phyloP scores from a whole-genome alignment of 2,888 invertebrate species.

The Unio pictorum region DNA sequence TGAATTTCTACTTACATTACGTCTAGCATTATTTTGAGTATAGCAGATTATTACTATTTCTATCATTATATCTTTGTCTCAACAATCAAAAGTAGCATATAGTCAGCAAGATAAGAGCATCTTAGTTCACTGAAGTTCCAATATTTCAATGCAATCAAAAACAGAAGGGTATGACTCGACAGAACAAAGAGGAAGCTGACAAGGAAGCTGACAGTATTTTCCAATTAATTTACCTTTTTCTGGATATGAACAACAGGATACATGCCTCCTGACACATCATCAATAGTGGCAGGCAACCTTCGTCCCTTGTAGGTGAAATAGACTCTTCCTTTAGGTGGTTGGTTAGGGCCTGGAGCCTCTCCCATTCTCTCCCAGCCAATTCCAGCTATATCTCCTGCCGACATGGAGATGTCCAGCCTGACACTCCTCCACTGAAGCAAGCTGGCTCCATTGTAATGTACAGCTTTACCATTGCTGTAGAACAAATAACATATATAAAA shows the following conservation, averaged over 20 bases:
- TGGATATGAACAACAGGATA: conserved; percentile 71
- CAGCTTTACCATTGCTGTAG: conserved; percentile 69
- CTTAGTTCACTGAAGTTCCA: too few species aligned
- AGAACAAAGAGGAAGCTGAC: background rate
- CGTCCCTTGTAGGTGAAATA: conserved; percentile 70
- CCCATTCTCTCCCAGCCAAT: conserved; percentile 69
- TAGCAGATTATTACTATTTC: too few species aligned
- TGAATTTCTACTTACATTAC: too few species aligned
- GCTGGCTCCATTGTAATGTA: conserved; percentile 71
- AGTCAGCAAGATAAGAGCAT: too few species aligned
- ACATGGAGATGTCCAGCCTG: conserved; percentile 65
- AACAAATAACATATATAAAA: too few species aligned
- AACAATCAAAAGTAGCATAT: too few species aligned
- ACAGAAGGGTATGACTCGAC: too few species aligned
- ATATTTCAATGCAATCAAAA: too few species aligned
- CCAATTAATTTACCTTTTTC: conserved; percentile 60
- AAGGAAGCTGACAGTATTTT: background rate
- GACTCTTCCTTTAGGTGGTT: conserved; percentile 63
- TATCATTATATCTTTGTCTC: too few species aligned
- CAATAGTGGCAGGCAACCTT: conserved; percentile 62
- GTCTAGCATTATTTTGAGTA: too few species aligned
- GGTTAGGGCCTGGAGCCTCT: conserved; percentile 50
- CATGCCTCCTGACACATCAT: conserved; percentile 68
- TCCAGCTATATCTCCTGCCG: conserved; percentile 68
- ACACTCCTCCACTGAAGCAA: conserved; percentile 71